These are phyloP conservation scores for Perca flavescens DNA, from an alignment of 2,113 vertebrate genomes.

Conservation along the genomic window DNA sequence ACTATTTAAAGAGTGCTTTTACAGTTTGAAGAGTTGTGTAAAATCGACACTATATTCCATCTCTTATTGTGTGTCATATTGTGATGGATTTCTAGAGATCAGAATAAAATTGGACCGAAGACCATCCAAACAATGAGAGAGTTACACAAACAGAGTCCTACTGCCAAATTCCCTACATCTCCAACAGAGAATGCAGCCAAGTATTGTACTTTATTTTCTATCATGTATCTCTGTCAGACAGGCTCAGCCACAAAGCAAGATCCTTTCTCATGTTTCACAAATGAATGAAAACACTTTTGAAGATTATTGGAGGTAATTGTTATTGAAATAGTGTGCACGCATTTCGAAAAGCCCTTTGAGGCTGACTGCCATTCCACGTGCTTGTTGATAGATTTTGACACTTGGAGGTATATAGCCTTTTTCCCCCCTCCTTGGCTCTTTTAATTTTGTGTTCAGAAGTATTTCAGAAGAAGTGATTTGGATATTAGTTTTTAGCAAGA, in stretches of 20 bases:
- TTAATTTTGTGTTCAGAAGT: constrained; percentile 43
- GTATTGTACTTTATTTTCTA: constrained; percentile 32
- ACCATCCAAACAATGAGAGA: constrained; percentile 47
- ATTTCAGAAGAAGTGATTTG: constrained; percentile 42
- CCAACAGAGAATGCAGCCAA: constrained; percentile 34
- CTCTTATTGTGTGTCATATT: constrained; percentile 10
- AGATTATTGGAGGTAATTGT: constrained; percentile 47
- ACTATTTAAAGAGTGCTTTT: background rate
- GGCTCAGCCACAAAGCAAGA: constrained; percentile 36
- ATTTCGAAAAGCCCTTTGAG: constrained; percentile 33
- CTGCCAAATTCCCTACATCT: constrained; percentile 36
- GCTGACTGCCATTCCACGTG: constrained; percentile 43
- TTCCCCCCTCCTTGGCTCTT: constrained; percentile 6
- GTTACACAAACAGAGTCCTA: constrained; percentile 43
- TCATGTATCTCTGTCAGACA: constrained; percentile 51
- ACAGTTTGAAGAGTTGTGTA: background rate
- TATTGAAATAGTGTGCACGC: constrained; percentile 22
- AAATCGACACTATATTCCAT: background rate
- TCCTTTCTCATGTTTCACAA: constrained; percentile 40
- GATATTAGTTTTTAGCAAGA: constrained; percentile 33
- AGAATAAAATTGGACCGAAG: constrained; percentile 22
- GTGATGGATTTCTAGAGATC: constrained; percentile 28
- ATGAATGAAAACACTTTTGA: constrained; percentile 40
- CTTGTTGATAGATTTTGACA: constrained; percentile 47
- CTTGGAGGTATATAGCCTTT: constrained; percentile 6